Base-by-base conservation (phyloP, 2,888 invertebrate species). In the Brachyptera putata region DNA sequence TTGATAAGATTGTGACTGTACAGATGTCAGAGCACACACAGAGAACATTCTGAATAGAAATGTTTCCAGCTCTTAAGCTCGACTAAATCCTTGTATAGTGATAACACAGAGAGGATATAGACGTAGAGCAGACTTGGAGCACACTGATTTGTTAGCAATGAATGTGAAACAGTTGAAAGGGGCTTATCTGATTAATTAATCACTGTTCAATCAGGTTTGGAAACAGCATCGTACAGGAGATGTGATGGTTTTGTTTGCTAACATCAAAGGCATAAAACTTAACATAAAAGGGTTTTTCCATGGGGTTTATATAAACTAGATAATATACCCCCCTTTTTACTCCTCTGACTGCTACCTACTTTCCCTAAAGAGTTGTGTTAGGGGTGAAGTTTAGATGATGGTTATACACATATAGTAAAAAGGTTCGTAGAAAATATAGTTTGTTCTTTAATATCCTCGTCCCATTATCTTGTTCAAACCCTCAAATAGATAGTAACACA, bases 161-260 rank as follows among this genome's bases (percentile, higher is more conserved):
- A 53, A 36, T 36, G 36, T 36, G 59, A 60, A 63, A 63, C 61
- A 58, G 60, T 57, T 60, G 62, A 60, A 62, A 64, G 58, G n/a
- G 43, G 63, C 61, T 65, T 65, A 65, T 65, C 65, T 65, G 65
- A 65, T 65, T 65, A 65, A 65, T 65, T 65, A 65, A 65, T 63
- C 65, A 58, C 58, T 49, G 63, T 63, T 61, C 65, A 63, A 65
- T 65, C 65, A 63, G 61, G n/a, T 56, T 60, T 39, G 58, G 58
- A 49, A 53, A 22, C 22, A 53, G 34, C 53, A 22, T 53, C 18
- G 22, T 36, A 53, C 53, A 36, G 53, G 34, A 34, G 26, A 36
- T 34, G 53, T 34, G 26, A 36, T 34, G 53, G 53, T 34, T 53
- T 53, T 53, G 53, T 53, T 53, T 53, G 53, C 53, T 34, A 34